Percentiles rank a stretch among this genome's conserved stretches.
Evolutionary conservation across 2,797 vertebrate genomes (phyloP).

Genomic region (Brotogeris chrysoptera): DNA sequence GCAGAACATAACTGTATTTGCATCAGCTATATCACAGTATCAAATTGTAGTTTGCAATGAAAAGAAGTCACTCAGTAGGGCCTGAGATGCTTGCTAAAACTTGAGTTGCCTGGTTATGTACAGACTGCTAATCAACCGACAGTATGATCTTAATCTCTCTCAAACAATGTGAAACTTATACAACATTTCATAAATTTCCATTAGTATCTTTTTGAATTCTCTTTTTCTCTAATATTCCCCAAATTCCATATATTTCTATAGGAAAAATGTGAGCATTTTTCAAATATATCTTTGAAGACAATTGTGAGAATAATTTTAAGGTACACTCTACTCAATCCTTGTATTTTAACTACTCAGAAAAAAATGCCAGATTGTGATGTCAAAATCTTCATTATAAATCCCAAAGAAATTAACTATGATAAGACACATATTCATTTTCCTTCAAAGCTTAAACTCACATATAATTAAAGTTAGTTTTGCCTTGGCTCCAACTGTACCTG

Average conservation of each 20-base stretch:
- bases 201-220: not conserved
- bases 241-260: not conserved
- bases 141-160: not conserved
- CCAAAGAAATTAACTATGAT: not conserved
- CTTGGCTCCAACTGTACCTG: slow-evolving; percentile 25
- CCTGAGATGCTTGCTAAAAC: not conserved
- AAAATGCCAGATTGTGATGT: not conserved
- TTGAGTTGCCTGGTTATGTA: not conserved
- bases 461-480: not conserved
- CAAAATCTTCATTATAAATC: not conserved
- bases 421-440: not conserved
- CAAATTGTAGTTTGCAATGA: not conserved
- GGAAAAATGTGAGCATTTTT: not conserved
- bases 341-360: not conserved
- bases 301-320: not conserved
- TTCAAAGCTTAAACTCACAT: not conserved
- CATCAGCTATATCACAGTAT: not conserved
- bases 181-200: not conserved
- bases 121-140: not conserved
- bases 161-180: not conserved
- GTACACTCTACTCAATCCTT: not conserved
- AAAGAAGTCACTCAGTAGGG: not conserved
- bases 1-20: slow-evolving; percentile 54
- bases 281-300: not conserved
- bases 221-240: not conserved